Evolutionary conservation across 2,797 vertebrate species (phyloP), one percentile per base, ranked within the genome.

Genomic region (Danio choprae): DNA sequence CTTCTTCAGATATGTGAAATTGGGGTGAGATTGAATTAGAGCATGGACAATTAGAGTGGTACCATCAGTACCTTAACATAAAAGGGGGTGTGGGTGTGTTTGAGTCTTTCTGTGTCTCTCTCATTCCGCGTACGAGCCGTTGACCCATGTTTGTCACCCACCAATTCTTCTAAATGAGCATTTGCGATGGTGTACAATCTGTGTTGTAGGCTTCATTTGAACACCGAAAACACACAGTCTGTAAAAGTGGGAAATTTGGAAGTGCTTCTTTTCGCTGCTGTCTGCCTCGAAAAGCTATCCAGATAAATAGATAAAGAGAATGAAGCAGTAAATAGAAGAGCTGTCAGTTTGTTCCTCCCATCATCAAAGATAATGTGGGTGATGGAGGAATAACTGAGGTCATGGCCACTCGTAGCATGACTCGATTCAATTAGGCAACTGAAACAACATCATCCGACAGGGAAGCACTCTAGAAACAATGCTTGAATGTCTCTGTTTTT

Each of bases 11-110:
- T 90, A 89, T 89, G 87, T 89, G 89, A 89, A 94, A 93, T 91
- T 90, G 89, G 89, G 88, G 85, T 91, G 88, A 91, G 91, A 93
- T 92, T 93, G 89, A 93, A 94, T 94, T 93, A 93, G 91, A 90
- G 90, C 75, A 70, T 86, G 89, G 87, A 90, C 92, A 92, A 93
- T 93, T 93, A 94, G 86, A 88, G 88, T 83, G 84, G 79, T 85
- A 84, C 85, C 79, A 82, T 56, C 82, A 81, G 84, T 82, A 69
- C 82, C 46, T 84, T 82, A 86, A 85, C 86, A 79, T 68, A 44
- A 74, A 59, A 78, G 13, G 40, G 48, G 29, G 10, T 59, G 75
- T 50, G 64, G 62, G 58, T 55, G 43, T 69, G 59, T 75, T 22
- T 74, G 46, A n/a, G 70, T 79, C 53, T 60, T 51, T 72, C 10